Base-by-base conservation (phyloP, 1,140 invertebrate species). In the Lysiphlebus fabarum region DNA sequence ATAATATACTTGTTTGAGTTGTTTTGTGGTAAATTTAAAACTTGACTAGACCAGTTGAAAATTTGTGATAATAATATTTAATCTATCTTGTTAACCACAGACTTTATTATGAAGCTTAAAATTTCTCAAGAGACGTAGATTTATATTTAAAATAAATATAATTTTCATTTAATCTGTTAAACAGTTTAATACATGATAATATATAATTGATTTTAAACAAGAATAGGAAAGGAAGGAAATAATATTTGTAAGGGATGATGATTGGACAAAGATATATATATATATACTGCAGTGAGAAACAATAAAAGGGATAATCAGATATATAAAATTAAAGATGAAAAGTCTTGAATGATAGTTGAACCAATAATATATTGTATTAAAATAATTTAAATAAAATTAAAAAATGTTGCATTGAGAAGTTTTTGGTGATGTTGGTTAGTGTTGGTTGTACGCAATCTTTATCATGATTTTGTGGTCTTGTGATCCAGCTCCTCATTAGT, bases 401-500 rank as follows among this genome's bases (percentile, higher is more conserved):
- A 5, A n/a, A 6, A 6, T 7, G 43, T 9, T 9, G 37, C 4
- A 8, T n/a, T 12, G n/a, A 12, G 33, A 41, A 26, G 42, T 26
- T 17, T 10, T 8, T n/a, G 42, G 37, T 14, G 49, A 56, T 26
- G 34, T 4, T 44, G 45, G 56, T 44, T 56, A 37, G 56, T 58
- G 59, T 61, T 65, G 62, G 59, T 67, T 66, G 69, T 72, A 68
- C 73, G 70, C 76, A 71, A 73, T 77, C 68, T 79, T 79, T 79
- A 79, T 79, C 77, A 70, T 69, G 77, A 79, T 79, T 71, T 70
- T 71, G n/a, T n/a, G 0, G 70, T 76, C 71, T 71, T 73, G 74
- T 71, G 66, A 72, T 71, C 74, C 75, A 70, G 73, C 74, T 77
- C 76, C 76, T 79, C 77, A 79, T 79, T 79, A 79, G 77, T 71